Conservation (phyloP, 2,888 invertebrate species). For the Horisme vitalbata region DNA sequence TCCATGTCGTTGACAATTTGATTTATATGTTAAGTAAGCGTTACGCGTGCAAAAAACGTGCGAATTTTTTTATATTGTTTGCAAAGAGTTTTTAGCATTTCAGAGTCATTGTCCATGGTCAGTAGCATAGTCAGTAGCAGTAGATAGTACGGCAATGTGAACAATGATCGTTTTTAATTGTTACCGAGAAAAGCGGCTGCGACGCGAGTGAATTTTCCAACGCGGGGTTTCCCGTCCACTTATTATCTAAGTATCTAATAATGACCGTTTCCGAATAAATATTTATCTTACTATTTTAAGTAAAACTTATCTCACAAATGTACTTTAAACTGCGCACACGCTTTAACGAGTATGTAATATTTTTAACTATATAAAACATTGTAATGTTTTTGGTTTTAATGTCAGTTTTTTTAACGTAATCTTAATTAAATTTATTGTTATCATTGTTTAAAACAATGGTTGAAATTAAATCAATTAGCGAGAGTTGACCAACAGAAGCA, state of each 20-base stretch:
- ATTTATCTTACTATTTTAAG: conserved; percentile 29
- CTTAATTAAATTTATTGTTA: background rate
- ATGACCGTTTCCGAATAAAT: conserved; percentile 41
- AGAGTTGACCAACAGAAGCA: conserved; percentile 37
- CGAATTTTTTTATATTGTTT: conserved; percentile 37
- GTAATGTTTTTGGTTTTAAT: background rate
- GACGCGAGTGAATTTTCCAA: conserved; percentile 52
- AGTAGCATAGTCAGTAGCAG: conserved; percentile 40
- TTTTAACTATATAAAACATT: too few species aligned
- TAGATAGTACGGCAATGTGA: conserved; percentile 47
- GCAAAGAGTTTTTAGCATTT: conserved; percentile 48
- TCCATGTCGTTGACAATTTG: conserved; percentile 73
- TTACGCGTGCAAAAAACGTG: conserved; percentile 46
- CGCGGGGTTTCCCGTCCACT: conserved; percentile 62
- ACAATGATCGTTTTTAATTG: conserved; percentile 65
- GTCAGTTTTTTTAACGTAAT: background rate
- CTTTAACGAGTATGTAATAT: background rate
- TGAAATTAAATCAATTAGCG: conserved; percentile 1
- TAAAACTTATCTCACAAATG: conserved; percentile 15
- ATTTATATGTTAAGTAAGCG: conserved; percentile 66
- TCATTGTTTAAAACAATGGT: background rate
- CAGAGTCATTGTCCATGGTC: conserved; percentile 52
- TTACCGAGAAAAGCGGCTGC: conserved; percentile 59
- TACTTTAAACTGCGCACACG: conserved; percentile 2
- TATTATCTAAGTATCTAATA: conserved; percentile 42